Evolutionary conservation across 2,797 vertebrate genomes (phyloP), one percentile per base, ranked within the genome.

Genomic region (Hozukius guyotensis): DNA sequence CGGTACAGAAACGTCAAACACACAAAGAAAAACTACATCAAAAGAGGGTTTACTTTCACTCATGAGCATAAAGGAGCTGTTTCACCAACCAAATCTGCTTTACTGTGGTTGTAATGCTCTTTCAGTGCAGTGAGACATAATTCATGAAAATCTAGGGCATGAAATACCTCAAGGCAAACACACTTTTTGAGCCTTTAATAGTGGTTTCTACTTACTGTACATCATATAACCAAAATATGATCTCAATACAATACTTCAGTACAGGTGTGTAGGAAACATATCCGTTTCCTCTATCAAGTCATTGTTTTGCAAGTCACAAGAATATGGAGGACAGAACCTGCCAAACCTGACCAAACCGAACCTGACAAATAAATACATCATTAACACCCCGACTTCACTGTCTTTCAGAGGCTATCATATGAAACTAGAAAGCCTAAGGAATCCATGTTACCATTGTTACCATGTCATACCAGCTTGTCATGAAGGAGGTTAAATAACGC

Each of bases 11-110:
- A 32, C 20, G 32, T 60, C 20, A 52, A 62, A 29, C 29, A 31
- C 32, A 84, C 34, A 62, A 72, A 64, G 71, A 60, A 16, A 18
- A 42, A 53, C 6, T 5, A 25, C 74, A 82, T 87, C 74, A 84
- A 81, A 84, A 24, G 32, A 73, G 60, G 29, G 9, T 22, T 68
- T 53, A 16, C n/a, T 29, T 57, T 67, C 55, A 63, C n/a, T 27
- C 25, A 5, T 24, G 25, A 69, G 34, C 34, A 72, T 29, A 63
- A 83, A 65, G 60, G 59, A 46, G 34, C 31, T 2, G 27, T 67
- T 56, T 77, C 46, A 57, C 16, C 1, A 1, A 18, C 12, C 55
- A 80, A 38, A 80, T 74, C 62, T 83, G 75, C 77, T 83, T 79
- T 24, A 3, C 22, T 46, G 5, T 27, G 29, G 20, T 9, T 59